A percentile compares a stretch with the other conserved stretches of the same genome.
These are phyloP conservation scores for Cromileptes altivelis DNA, from an alignment of 2,113 vertebrate genomes.

Conservation along the genomic window DNA sequence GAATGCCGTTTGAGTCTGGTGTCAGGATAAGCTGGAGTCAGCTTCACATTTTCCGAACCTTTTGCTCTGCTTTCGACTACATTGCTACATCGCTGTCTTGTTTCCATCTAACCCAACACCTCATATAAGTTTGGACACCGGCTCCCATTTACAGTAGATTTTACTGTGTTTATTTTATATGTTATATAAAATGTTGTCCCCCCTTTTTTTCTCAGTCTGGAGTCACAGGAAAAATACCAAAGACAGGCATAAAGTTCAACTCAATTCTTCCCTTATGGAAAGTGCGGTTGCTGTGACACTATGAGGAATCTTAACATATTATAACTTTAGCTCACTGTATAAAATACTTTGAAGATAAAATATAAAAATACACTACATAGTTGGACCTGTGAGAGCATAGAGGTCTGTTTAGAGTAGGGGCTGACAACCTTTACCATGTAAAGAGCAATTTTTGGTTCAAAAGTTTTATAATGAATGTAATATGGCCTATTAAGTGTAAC, in stretches of 20 bases:
- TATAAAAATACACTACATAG: background rate
- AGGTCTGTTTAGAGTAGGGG: background rate
- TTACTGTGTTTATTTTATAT: conserved; percentile 56
- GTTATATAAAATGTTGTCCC: conserved; percentile 13
- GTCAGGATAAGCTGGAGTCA: conserved; percentile 78
- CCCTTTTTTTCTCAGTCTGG: conserved; percentile 16
- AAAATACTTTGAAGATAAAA: background rate
- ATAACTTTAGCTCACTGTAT: background rate
- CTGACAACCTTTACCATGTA: no score
- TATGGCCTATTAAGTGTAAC: no score
- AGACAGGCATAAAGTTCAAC: background rate
- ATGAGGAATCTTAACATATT: background rate
- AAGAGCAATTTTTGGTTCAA: no score
- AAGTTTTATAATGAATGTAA: no score
- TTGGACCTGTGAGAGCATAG: background rate
- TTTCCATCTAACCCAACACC: conserved; percentile 72
- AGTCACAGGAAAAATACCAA: conserved; percentile 17
- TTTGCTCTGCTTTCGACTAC: conserved; percentile 55
- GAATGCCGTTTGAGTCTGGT: conserved; percentile 75
- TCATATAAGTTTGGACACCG: conserved; percentile 65
- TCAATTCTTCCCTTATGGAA: background rate
- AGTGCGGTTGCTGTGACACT: background rate
- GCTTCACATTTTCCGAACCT: conserved; percentile 68
- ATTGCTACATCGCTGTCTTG: conserved; percentile 45
- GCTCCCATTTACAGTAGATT: conserved; percentile 63